Evolutionary conservation across 2,113 vertebrate genomes (phyloP), one percentile per base, ranked within the genome.

Genomic region (Tenebrosternarchus preto): DNA sequence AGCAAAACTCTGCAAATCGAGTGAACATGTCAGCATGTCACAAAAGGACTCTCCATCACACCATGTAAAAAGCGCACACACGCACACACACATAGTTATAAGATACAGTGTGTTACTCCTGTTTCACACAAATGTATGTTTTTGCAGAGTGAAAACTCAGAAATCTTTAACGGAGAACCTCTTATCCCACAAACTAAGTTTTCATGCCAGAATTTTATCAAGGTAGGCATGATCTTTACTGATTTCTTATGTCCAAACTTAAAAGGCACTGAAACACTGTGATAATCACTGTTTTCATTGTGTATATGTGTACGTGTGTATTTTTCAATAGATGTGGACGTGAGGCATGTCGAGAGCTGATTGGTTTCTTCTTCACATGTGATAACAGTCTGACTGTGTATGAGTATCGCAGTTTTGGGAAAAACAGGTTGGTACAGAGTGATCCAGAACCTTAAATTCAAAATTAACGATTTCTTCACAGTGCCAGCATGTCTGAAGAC

Each of bases 361-460:
- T 91, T 80, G 94, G 94, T 39, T 93, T 95, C 85, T 95, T 93
- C 86, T 96, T 96, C 27, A 31, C 61, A 1, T 92, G 87, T 73
- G 93, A 95, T 72, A 83, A 76, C 36, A 95, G 93, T 7, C 85
- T 95, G 66, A 93, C 94, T 4, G 85, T 95, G 19, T 95, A 95
- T 3, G 85, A 95, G 27, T 95, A 95, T 7, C 83, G 91, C 5
- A 90, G 92, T n/a, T 95, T 95, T 89, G 94, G 94, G 80, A 95
- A 92, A 90, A 95, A 95, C 67, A 95, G 93, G 94, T 95, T 87
- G 25, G 85, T 9, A 15, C 0, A 15, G 11, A 7, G 43, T 50
- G 43, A 3, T 50, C 43, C 11, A 50, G 43, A 15, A 50, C 8
- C 0, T 0, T 5, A 27, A 2, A n/a, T 56, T 43, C 31, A 59